Conservation (phyloP, 2,113 vertebrate genomes). For the Rana temporaria region DNA sequence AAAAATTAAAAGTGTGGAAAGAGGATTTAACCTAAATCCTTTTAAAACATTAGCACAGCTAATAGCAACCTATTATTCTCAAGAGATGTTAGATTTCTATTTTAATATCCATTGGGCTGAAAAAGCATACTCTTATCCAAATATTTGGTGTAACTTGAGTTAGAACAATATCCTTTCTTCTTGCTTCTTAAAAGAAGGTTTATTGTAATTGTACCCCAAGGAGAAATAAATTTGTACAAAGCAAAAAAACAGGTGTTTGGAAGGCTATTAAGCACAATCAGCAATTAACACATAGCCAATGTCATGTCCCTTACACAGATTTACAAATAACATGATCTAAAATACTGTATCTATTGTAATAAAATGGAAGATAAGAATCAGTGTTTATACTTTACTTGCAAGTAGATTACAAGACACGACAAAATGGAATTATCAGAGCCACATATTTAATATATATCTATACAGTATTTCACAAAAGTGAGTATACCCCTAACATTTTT, state of each 20-base stretch:
- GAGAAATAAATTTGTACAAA: slow-evolving; percentile 70
- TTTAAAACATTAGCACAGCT: slow-evolving; percentile 68
- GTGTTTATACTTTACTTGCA: no score
- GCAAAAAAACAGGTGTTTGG: slow-evolving; percentile 70
- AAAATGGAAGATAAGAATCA: no score
- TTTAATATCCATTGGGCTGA: slow-evolving; percentile 70
- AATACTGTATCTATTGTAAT: no score
- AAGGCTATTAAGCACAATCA: slow-evolving; percentile 67
- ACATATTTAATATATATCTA: no score
- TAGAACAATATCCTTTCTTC: slow-evolving; percentile 71
- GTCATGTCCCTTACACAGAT: no score
- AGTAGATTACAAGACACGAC: no score
- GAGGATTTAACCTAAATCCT: slow-evolving; percentile 68
- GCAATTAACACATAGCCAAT: slow-evolving; percentile 56
- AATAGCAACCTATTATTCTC: slow-evolving; percentile 67
- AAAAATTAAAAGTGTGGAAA: slow-evolving; percentile 64
- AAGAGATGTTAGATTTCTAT: slow-evolving; percentile 67
- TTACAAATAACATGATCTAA: no score
- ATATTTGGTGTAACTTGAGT: slow-evolving; percentile 78
- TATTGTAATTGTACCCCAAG: slow-evolving; percentile 70
- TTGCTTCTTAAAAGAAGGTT: slow-evolving; percentile 62
- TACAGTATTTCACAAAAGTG: no score
- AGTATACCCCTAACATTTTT: no score
- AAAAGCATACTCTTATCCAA: slow-evolving; percentile 73
- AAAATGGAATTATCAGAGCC: no score